Base-by-base conservation (phyloP, 2,797 vertebrate species). In the Benthosema pterotum region DNA sequence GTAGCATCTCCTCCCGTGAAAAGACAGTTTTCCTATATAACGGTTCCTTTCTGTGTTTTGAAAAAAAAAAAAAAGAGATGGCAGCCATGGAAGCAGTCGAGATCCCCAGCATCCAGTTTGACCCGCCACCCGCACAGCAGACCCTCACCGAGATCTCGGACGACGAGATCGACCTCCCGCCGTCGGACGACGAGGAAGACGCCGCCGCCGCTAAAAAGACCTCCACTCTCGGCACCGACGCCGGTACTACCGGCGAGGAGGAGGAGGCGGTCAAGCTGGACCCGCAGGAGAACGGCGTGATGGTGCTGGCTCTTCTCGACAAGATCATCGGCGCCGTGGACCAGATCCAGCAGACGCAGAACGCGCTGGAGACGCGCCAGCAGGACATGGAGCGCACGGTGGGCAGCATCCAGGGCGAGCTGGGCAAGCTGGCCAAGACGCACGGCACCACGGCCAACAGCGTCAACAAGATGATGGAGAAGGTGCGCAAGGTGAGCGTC, bases 241-340 rank as follows among this genome's bases (percentile, higher is more conserved):
- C 81, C n/a, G 90, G 88, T 0, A 67, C 74, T 0, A 43, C 14
- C 0, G 72, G 73, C 55, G 61, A 84, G 4, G 71, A 85, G 4
- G 71, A 85, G 32, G 12, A 88, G 2, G 93, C 77, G 0, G 86
- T 87, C n/a, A 96, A 95, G 75, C 6, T 83, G 0, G 95, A 97
- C 80, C 65, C 60, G 0, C 95, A 96, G 87, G 94, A 95, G 78
- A 98, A 98, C 0, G 96, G 97, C 0, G 96, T 98, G 69, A 90
- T 97, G 92, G 96, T 99, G 70, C 91, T 99, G 72, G 89, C 95
- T 46, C 88, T 99, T 65, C 93, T 99, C 53, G 97, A 99, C 91
- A 98, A 98, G 89, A 98, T 98, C 90, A 98, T 99, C 0, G 97
- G 97, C 1, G 95, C 96, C 0, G 97, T 99, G 78, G 97, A 99